phyloP scores from a whole-genome alignment of 2,888 invertebrate species.

The Himalopsyche japonica region DNA sequence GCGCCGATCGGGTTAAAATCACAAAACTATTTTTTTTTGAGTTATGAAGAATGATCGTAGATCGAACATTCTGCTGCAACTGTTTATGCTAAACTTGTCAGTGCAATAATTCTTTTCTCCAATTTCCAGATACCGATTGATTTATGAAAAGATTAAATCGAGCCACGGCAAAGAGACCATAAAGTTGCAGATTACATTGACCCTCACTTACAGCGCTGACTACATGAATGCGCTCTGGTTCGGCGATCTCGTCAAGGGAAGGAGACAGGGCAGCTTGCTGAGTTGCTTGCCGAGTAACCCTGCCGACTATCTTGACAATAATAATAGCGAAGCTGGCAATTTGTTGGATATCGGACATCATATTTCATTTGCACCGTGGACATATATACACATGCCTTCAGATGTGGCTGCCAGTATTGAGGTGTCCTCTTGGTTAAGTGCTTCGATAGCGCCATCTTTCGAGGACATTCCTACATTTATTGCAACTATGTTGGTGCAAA shows the following conservation, averaged over 20 bases:
- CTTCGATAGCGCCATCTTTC: slow-evolving; percentile 15
- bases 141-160: slow-evolving; percentile 31
- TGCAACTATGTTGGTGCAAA: slow-evolving; percentile 5
- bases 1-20: too few relatives aligned
- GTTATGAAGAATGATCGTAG: too few relatives aligned
- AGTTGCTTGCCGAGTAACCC: slow-evolving; percentile 48
- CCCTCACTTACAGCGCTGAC: slow-evolving; percentile 43
- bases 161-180: slow-evolving; percentile 20
- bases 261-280: slow-evolving; percentile 49
- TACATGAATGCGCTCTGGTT: slow-evolving; percentile 51
- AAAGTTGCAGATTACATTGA: slow-evolving; percentile 17
- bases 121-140: slow-evolving; percentile 29
- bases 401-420: background rate
- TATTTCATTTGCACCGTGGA: slow-evolving; percentile 52
- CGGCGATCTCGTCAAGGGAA: slow-evolving; percentile 46
- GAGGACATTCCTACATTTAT: slow-evolving; percentile 23
- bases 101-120: background rate
- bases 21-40: too few relatives aligned
- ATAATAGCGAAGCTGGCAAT: slow-evolving; percentile 47
- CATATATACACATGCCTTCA: slow-evolving; percentile 42
- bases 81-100: background rate
- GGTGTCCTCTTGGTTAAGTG: background rate
- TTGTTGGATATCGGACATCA: slow-evolving; percentile 51
- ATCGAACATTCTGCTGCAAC: too few relatives aligned
- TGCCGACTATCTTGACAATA: slow-evolving; percentile 45